Percentiles rank a stretch among this genome's conserved stretches.
Evolutionary conservation across 2,797 vertebrate species (phyloP).

Genomic region (Thripadectes ignobilis): DNA sequence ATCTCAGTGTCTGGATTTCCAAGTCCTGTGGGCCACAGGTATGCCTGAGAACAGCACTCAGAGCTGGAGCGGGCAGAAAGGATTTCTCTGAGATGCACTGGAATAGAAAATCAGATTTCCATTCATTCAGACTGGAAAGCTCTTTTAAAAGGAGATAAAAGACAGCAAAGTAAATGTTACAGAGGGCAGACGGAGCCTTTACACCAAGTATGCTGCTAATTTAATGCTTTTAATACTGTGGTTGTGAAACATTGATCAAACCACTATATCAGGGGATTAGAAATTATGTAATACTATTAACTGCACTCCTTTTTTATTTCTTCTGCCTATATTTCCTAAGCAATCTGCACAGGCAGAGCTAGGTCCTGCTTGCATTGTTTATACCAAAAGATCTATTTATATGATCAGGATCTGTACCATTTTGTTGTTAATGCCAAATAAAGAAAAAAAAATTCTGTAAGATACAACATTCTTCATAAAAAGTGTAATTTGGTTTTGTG

Average conservation of each 20-base stretch:
- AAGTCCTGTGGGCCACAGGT: neutral
- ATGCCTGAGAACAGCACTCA: neutral
- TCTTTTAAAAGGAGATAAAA: neutral
- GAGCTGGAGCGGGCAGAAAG: neutral
- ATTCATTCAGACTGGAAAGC: neutral
- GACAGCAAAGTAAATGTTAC: neutral
- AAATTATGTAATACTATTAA: neutral
- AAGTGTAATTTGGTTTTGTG: fast-evolving
- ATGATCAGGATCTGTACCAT: neutral
- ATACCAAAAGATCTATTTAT: neutral
- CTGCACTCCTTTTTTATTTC: neutral
- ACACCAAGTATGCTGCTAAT: neutral
- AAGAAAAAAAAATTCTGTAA: neutral
- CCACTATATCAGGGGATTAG: neutral
- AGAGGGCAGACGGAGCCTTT: neutral
- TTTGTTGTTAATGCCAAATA: neutral
- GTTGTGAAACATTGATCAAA: neutral
- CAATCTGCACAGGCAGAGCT: neutral
- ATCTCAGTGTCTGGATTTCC: neutral
- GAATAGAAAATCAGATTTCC: neutral
- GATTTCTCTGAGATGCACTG: neutral
- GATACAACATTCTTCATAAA: neutral
- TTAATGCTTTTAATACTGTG: neutral
- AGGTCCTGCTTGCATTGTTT: neutral
- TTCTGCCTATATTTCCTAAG: neutral